phyloP scores from a whole-genome alignment of 2,888 invertebrate genomes.

The Limnephilus marmoratus region DNA sequence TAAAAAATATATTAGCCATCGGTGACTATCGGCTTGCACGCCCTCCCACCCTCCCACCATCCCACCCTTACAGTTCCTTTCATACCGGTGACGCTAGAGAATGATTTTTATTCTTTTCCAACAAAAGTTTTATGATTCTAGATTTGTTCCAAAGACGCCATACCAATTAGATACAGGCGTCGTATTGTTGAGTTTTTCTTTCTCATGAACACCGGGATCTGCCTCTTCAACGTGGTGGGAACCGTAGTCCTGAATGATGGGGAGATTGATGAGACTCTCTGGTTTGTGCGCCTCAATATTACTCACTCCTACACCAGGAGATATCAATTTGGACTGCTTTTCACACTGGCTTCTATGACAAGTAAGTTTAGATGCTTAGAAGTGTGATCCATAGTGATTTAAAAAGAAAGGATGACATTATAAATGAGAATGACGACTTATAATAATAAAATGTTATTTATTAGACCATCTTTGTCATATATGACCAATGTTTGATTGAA shows the following conservation, averaged over 20 bases:
- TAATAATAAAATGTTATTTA: background rate
- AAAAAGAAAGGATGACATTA: no score
- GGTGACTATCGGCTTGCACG: no score
- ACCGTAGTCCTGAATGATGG: constrained; percentile 34
- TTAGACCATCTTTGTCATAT: no score
- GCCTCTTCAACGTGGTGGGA: constrained; percentile 47
- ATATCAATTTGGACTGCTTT: constrained; percentile 47
- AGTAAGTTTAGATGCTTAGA: constrained; percentile 25
- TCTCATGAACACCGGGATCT: constrained; percentile 24
- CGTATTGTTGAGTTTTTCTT: constrained; percentile 33
- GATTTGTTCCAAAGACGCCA: background rate
- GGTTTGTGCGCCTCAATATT: constrained; percentile 11
- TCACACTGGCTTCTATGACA: constrained; percentile 46
- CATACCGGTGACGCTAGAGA: no score
- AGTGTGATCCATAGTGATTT: no score
- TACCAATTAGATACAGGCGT: constrained; percentile 13
- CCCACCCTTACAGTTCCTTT: no score
- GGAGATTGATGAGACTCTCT: background rate
- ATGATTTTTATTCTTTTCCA: no score
- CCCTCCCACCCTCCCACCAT: no score
- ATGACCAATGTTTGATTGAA: no score
- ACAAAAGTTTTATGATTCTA: background rate
- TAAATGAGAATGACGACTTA: no score
- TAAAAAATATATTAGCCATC: no score
- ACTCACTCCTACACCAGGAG: background rate